Evolutionary conservation across 2,113 vertebrate genomes (phyloP), one percentile per base, ranked within the genome.

Genomic region (Rattus norvegicus): DNA sequence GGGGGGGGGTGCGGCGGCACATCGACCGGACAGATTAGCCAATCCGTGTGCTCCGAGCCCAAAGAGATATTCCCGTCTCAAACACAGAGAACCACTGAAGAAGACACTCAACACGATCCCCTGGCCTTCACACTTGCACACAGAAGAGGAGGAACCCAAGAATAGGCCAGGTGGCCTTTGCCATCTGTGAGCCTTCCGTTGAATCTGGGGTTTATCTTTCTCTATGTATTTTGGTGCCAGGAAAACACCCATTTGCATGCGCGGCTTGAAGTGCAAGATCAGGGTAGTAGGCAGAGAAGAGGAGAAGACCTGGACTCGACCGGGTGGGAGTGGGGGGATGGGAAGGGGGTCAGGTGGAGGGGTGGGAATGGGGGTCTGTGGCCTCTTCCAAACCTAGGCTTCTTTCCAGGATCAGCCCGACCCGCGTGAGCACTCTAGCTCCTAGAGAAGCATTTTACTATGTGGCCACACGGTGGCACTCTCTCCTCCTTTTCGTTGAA

Each of bases 401-500:
- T 59, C 79, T 30, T 56, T n/a, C 65, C 65, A 11, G 81, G 26
- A 39, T 9, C 47, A 4, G 28, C 79, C 16, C 7, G 39, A 11
- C 16, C 28, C 7, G n/a, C 33, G 7, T 30, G 7, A 39, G 16
- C 59, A 47, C 26, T 85, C 61, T 47, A 28, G 20, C 43, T 70
- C 54, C 67, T 8, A 67, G 28, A 72, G 65, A 33, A 26, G 91
- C 87, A 69, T 54, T 94, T 92, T 39, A 17, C 73, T 4, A 0
- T 14, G 0, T 7, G 0, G 63, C 92, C 97, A 95, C 93, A 6
- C 3, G 65, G 88, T 47, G 97, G 93, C 90, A 83, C 96, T 61
- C 88, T 56, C 49, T 9, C 56, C 39, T 33, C 43, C 47, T 80
- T 72, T 63, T 81, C 39, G 3, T 24, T 1, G 39, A 61, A n/a